Conservation (phyloP, 2,888 invertebrate genomes). For the Xylophagus ater region DNA sequence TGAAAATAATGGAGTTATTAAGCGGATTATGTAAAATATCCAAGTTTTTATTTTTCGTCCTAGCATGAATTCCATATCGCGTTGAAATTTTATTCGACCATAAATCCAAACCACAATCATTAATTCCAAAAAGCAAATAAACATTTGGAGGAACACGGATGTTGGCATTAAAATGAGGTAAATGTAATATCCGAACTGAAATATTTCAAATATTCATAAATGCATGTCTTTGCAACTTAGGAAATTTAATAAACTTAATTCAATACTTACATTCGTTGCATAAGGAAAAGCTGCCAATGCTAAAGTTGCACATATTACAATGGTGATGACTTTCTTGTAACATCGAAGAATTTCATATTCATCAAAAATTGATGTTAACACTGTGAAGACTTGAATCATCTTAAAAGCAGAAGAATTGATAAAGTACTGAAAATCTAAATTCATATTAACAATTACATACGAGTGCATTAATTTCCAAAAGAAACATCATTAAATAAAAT, state of each 20-base stretch:
- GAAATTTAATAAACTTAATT: no score
- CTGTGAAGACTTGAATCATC: slow-evolving; percentile 6
- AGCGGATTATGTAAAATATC: slow-evolving; percentile 30
- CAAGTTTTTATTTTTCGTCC: slow-evolving; percentile 46
- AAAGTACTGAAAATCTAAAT: background rate
- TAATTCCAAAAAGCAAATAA: slow-evolving; percentile 68
- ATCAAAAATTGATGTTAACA: slow-evolving; percentile 6
- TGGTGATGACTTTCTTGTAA: background rate
- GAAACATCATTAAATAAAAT: slow-evolving; percentile 66
- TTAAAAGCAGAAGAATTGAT: background rate
- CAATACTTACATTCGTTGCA: slow-evolving; percentile 7
- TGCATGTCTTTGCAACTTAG: background rate
- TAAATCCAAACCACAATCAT: slow-evolving; percentile 74
- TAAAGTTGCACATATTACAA: slow-evolving; percentile 4
- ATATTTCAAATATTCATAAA: no score
- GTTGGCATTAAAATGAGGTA: no score
- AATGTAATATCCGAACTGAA: no score
- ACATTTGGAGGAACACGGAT: slow-evolving; percentile 63
- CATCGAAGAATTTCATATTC: slow-evolving; percentile 2
- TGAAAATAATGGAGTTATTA: slow-evolving; percentile 28
- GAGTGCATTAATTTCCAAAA: slow-evolving; percentile 60
- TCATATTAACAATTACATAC: slow-evolving; percentile 30
- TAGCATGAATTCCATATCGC: slow-evolving; percentile 60
- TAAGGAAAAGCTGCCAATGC: slow-evolving; percentile 3
- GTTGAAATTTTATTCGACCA: slow-evolving; percentile 51